Conservation (phyloP, 1,140 invertebrate species). For the Drosophila melanica region DNA sequence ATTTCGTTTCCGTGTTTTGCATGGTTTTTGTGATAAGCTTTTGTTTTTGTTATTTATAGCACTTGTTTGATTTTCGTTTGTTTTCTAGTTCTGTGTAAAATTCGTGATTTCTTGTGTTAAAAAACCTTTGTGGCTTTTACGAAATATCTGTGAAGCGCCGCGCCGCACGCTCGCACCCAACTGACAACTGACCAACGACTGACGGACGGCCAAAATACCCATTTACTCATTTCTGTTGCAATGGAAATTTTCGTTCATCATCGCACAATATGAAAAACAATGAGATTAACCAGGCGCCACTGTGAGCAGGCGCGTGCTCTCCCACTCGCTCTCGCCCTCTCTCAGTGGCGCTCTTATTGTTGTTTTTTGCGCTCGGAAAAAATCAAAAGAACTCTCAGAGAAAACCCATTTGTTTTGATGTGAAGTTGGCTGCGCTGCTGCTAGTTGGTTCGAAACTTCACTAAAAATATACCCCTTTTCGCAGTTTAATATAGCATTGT, state of each 20-base stretch:
- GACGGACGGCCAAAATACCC: slow-evolving; percentile 23
- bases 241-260: slow-evolving; percentile 56
- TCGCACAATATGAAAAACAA: slow-evolving; percentile 41
- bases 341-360: not conserved
- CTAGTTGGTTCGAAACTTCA: slow-evolving; percentile 30
- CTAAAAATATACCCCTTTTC: slow-evolving; percentile 1
- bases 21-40: slow-evolving; percentile 31
- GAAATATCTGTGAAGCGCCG: slow-evolving; percentile 40
- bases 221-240: slow-evolving; percentile 37
- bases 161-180: slow-evolving; percentile 31
- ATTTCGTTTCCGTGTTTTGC: slow-evolving; percentile 18
- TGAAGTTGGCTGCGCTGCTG: slow-evolving; percentile 60
- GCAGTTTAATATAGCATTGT: too few species aligned
- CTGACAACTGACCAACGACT: slow-evolving; percentile 20
- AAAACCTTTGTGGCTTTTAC: slow-evolving; percentile 30
- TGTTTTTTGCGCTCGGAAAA: slow-evolving; percentile 6
- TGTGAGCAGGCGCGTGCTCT: slow-evolving; percentile 14
- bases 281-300: slow-evolving; percentile 34
- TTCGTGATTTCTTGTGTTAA: not conserved
- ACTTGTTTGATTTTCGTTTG: slow-evolving; percentile 13
- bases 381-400: slow-evolving; percentile 26
- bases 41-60: slow-evolving; percentile 2
- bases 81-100: slow-evolving; percentile 3
- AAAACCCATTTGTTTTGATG: slow-evolving; percentile 47
- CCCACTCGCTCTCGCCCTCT: not conserved